phyloP scores from a whole-genome alignment of 2,888 invertebrate species.

The Cordylochernes scorpioides region DNA sequence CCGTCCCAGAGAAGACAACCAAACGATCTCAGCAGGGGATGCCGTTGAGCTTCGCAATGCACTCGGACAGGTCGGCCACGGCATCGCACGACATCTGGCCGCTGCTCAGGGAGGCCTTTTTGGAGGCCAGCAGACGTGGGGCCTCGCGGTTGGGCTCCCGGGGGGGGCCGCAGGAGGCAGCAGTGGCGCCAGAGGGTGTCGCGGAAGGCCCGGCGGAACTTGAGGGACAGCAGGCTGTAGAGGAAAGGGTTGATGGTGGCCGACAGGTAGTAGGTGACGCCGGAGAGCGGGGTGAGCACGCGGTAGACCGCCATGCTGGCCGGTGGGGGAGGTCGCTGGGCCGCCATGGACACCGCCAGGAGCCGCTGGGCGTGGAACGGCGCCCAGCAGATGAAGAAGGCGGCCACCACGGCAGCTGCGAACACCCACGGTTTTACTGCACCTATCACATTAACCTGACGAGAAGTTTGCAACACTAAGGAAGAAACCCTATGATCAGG shows the following conservation, averaged over 20 bases:
- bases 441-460: too few species aligned
- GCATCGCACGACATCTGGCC: too few species aligned
- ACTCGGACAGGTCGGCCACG: too few species aligned
- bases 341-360: slow-evolving; percentile 31
- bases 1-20: too few species aligned
- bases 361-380: slow-evolving; percentile 77
- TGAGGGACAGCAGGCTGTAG: slow-evolving; percentile 13
- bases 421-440: too few species aligned
- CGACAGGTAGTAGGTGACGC: slow-evolving; percentile 21
- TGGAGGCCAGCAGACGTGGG: too few species aligned
- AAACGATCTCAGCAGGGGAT: too few species aligned
- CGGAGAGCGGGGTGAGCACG: slow-evolving; percentile 20
- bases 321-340: slow-evolving; percentile 16
- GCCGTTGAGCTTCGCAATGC: too few species aligned
- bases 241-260: slow-evolving; percentile 21
- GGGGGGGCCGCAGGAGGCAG: slow-evolving; percentile 1
- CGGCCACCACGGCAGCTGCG: slow-evolving; percentile 30
- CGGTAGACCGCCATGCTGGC: slow-evolving; percentile 16
- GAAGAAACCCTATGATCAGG: too few species aligned
- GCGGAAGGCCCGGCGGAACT: slow-evolving; percentile 11
- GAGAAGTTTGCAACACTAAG: too few species aligned
- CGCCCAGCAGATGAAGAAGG: slow-evolving; percentile 71
- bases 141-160: too few species aligned
- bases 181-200: slow-evolving; percentile 9
- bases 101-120: too few species aligned